Evolutionary conservation across 1,140 invertebrate genomes (phyloP).

Genomic region (Drosophila bocki): DNA sequence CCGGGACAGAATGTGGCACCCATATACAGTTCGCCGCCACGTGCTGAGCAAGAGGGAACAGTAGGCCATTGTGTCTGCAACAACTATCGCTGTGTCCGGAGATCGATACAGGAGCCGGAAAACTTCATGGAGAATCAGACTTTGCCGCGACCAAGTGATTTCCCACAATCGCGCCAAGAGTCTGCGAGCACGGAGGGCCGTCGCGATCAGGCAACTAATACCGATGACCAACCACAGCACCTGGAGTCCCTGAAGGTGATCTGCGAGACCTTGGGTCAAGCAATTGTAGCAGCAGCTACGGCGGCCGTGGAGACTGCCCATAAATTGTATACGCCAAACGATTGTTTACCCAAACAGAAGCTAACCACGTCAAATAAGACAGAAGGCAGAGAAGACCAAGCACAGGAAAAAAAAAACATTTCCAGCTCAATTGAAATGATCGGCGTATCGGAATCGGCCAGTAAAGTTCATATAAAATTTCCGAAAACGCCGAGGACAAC

Average conservation of each 20-base stretch:
- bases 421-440: not conserved
- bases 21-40: not conserved
- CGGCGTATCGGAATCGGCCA: no score
- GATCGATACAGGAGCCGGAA: not conserved
- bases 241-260: slow-evolving; percentile 10
- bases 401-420: not conserved
- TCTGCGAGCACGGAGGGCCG: not conserved
- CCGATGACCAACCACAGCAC: not conserved
- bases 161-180: not conserved
- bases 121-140: not conserved
- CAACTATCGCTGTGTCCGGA: not conserved
- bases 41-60: not conserved
- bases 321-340: fast-evolving
- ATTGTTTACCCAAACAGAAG: not conserved
- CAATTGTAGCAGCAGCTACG: slow-evolving; percentile 12
- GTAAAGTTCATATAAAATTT: no score
- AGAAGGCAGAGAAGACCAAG: not conserved
- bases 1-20: not conserved
- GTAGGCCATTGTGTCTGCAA: not conserved
- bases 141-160: not conserved
- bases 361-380: not conserved
- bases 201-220: slow-evolving; percentile 25
- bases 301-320: slow-evolving; percentile 12
- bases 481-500: not conserved
- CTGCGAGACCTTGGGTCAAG: slow-evolving; percentile 32